A percentile compares a stretch with the other conserved stretches of the same genome.
These are phyloP conservation scores for Psettodes erumei DNA, from an alignment of 2,113 vertebrate genomes.

Conservation along the genomic window DNA sequence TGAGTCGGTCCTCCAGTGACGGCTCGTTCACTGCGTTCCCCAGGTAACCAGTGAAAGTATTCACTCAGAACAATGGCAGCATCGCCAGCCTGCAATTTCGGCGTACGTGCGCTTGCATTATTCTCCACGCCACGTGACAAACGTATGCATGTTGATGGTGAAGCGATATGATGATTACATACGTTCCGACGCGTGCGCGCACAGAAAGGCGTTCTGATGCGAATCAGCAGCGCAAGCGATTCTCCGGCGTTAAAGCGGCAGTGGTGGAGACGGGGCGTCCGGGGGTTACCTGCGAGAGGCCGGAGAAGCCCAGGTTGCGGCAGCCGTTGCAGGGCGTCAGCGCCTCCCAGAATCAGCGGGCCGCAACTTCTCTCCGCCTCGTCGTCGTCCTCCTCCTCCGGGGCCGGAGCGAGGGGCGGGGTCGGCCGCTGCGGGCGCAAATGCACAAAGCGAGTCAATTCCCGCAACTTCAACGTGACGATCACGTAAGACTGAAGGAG, in stretches of 20 bases:
- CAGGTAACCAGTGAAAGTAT: constrained; percentile 74
- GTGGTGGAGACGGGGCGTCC: too few relatives aligned
- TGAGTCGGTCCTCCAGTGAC: constrained; percentile 38
- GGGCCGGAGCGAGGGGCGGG: constrained; percentile 82
- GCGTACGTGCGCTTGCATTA: constrained; percentile 36
- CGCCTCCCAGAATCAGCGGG: constrained; percentile 92
- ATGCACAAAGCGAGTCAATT: background rate
- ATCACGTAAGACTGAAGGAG: background rate
- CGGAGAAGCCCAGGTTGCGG: constrained; percentile 92
- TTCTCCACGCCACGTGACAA: constrained; percentile 9
- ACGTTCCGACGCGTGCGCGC: background rate
- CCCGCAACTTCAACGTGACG: background rate
- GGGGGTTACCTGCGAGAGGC: constrained; percentile 92
- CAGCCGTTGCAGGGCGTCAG: constrained; percentile 96
- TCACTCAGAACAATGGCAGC: constrained; percentile 51
- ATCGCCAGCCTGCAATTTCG: constrained; percentile 58
- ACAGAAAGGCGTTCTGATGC: background rate
- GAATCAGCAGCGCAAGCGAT: too few relatives aligned
- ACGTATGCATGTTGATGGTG: constrained; percentile 1
- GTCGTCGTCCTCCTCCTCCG: constrained; percentile 92
- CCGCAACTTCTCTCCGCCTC: constrained; percentile 89
- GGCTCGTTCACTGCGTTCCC: constrained; percentile 68
- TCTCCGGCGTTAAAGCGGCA: too few relatives aligned
- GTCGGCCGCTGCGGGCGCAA: constrained; percentile 81
- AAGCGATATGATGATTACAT: constrained; percentile 1